These are phyloP conservation scores for Pitangus sulphuratus DNA, from an alignment of 2,797 vertebrate species.

Conservation along the genomic window DNA sequence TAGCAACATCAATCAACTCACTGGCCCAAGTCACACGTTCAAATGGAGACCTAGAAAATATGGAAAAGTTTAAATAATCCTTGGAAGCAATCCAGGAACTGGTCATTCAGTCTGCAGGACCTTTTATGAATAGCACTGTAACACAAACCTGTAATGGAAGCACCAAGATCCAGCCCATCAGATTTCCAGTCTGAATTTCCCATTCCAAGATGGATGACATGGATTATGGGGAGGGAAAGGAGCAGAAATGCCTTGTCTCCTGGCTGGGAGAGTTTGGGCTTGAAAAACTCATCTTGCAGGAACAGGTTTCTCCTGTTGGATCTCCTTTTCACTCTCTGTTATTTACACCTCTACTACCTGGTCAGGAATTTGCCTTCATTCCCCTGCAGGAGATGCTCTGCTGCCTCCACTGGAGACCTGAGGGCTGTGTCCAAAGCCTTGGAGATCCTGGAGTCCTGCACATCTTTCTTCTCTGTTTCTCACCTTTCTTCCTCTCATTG, in stretches of 20 bases:
- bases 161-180: neutral
- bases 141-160: neutral
- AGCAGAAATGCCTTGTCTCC: neutral
- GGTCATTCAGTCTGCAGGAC: slow-evolving; percentile 4
- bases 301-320: neutral
- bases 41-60: neutral
- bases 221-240: neutral
- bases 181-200: neutral
- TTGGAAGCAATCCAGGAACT: slow-evolving; percentile 25
- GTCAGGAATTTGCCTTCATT: neutral
- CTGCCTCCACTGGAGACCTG: neutral
- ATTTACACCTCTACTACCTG: neutral
- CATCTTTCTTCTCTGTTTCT: neutral
- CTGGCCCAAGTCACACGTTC: neutral
- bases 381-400: neutral
- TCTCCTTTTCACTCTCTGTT: neutral
- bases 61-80: slow-evolving; percentile 56
- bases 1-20: slow-evolving; percentile 16
- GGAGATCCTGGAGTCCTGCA: neutral
- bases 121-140: neutral
- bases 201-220: neutral
- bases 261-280: neutral
- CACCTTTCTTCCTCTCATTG: neutral
- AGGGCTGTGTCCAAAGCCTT: neutral
- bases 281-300: neutral